Conservation (phyloP, 37 sponge, comb jelly and placozoan species). For the Spongilla lacustris region DNA sequence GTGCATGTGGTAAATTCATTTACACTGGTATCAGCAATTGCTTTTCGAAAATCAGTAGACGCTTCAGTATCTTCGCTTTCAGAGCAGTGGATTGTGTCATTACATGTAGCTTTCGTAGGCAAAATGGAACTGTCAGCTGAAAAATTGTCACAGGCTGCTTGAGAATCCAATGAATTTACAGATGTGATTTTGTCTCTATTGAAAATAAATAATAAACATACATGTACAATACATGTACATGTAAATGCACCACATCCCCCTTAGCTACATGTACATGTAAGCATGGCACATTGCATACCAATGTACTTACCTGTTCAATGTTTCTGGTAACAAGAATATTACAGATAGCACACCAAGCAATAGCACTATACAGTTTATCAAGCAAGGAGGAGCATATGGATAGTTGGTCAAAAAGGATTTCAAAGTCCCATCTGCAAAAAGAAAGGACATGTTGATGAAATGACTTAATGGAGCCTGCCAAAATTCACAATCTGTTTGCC, state of each 20-base stretch:
- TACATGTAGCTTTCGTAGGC: background rate
- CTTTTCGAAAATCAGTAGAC: background rate
- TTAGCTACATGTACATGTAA: too few species aligned
- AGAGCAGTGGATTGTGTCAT: background rate
- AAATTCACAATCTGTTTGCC: too few species aligned
- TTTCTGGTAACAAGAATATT: constrained; percentile 63
- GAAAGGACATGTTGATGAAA: background rate
- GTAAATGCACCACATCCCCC: background rate
- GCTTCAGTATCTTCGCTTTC: background rate
- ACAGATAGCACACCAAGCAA: constrained; percentile 18
- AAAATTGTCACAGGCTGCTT: background rate
- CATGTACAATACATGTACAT: background rate
- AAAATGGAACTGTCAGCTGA: background rate
- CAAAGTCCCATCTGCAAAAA: constrained; percentile 3
- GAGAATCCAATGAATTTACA: background rate
- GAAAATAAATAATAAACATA: background rate
- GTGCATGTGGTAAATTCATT: background rate
- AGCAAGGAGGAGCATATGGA: constrained; percentile 68
- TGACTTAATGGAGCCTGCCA: too few species aligned
- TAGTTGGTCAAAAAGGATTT: constrained; percentile 51
- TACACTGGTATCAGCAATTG: background rate
- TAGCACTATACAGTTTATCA: constrained; percentile 40
- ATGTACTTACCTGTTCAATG: constrained; percentile 49
- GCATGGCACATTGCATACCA: too few species aligned
- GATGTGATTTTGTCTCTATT: background rate